Percentiles rank a stretch among this genome's conserved stretches.
These are phyloP conservation scores for Drosophila meridionalis DNA, from an alignment of 2,888 invertebrate species.

Conservation along the genomic window DNA sequence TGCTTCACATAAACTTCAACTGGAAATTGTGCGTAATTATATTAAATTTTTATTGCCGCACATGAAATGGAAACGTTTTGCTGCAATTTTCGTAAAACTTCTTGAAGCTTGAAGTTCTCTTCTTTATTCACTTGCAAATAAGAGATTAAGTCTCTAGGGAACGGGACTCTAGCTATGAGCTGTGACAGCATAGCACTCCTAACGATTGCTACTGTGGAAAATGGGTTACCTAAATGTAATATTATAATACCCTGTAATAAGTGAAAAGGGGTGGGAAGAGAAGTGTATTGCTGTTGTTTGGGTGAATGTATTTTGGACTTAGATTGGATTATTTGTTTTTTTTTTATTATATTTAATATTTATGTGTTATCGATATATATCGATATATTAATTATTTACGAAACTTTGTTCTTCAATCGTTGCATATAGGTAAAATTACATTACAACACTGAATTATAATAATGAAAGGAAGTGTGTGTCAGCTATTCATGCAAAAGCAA, in stretches of 20 bases:
- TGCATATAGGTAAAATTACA: too few relatives aligned
- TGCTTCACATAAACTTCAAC: conserved; percentile 66
- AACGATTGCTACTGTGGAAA: conserved; percentile 7
- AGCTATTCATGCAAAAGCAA: too few relatives aligned
- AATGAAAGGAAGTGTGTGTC: too few relatives aligned
- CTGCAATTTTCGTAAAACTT: conserved; percentile 55
- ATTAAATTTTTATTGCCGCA: conserved; percentile 77
- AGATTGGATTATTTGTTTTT: background rate
- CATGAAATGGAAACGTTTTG: conserved; percentile 65
- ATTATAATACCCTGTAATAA: conserved; percentile 1
- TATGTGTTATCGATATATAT: background rate
- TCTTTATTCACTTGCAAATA: conserved; percentile 37
- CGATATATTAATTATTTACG: background rate
- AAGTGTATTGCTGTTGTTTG: too few relatives aligned
- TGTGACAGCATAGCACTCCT: conserved; percentile 15
- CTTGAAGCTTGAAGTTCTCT: conserved; percentile 24
- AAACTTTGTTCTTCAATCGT: too few relatives aligned
- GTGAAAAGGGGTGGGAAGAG: background rate
- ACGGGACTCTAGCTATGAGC: background rate
- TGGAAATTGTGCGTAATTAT: conserved; percentile 80
- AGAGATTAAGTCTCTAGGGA: conserved; percentile 25
- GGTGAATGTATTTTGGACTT: background rate
- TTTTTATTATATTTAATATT: background rate
- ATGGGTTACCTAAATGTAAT: conserved; percentile 2
- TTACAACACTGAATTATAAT: too few relatives aligned